phyloP scores from a whole-genome alignment of 2,113 vertebrate genomes.

The Apeltes quadracus region DNA sequence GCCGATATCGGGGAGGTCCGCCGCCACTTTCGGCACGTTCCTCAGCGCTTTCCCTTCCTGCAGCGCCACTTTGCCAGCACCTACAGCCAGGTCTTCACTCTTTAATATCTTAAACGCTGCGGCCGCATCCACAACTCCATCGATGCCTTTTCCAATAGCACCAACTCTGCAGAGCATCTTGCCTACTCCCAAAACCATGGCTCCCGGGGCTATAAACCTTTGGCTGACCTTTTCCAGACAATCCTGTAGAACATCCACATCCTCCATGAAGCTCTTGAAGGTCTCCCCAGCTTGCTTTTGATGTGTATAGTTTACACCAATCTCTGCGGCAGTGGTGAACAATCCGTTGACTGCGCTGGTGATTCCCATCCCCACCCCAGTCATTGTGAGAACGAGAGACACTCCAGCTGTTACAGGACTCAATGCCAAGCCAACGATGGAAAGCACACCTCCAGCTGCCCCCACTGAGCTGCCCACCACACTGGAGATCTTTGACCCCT shows the following conservation, averaged over 20 bases:
- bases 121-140: constrained; percentile 4
- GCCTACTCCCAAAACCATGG: not conserved
- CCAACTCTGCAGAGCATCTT: not conserved
- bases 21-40: constrained; percentile 27
- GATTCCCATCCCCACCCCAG: constrained; percentile 47
- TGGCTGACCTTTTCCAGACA: constrained; percentile 37
- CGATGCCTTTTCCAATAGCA: not conserved
- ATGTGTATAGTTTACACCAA: constrained; percentile 37
- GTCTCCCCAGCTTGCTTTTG: constrained; percentile 46
- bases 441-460: constrained; percentile 53
- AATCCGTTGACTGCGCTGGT: constrained; percentile 50
- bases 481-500: constrained; percentile 66
- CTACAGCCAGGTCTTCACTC: not conserved
- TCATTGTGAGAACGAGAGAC: constrained; percentile 52
- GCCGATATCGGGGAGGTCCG: constrained; percentile 58
- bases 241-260: constrained; percentile 40
- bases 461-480: constrained; percentile 67
- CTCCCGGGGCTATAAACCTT: fast-evolving
- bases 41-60: constrained; percentile 33
- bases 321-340: constrained; percentile 50
- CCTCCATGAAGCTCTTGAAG: constrained; percentile 56
- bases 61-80: constrained; percentile 16
- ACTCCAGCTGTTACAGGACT: constrained; percentile 61
- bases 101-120: constrained; percentile 6
- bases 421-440: constrained; percentile 57